Evolutionary conservation across 2,797 vertebrate genomes (phyloP).

Genomic region (Delichon dasypus): DNA sequence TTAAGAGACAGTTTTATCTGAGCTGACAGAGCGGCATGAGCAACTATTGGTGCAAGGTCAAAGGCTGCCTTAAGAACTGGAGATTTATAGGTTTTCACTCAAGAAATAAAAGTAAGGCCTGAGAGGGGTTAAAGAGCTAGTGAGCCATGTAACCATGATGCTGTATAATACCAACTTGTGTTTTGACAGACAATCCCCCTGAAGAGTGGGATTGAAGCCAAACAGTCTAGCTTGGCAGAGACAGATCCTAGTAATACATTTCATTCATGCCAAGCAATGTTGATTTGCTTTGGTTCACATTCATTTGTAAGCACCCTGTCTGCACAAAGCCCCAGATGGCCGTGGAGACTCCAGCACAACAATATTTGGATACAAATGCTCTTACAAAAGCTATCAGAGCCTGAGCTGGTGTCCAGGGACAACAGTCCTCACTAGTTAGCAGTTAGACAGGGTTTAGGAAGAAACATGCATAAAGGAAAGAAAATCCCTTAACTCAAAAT

Average conservation of each 20-base stretch:
- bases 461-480: background rate
- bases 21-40: background rate
- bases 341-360: conserved; percentile 30
- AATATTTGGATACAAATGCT: conserved; percentile 59
- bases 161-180: conserved; percentile 49
- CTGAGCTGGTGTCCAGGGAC: conserved; percentile 1
- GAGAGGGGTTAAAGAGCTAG: conserved; percentile 25
- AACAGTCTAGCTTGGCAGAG: conserved; percentile 59
- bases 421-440: background rate
- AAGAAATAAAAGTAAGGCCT: background rate
- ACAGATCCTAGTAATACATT: conserved; percentile 59
- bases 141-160: background rate
- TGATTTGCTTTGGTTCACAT: conserved; percentile 66
- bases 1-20: background rate
- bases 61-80: background rate
- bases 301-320: conserved; percentile 61
- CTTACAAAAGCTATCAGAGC: conserved; percentile 55
- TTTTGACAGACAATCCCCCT: conserved; percentile 57
- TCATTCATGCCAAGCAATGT: conserved; percentile 57
- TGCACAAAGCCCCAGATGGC: conserved; percentile 62
- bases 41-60: background rate
- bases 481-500: background rate
- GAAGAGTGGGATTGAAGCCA: conserved; percentile 45
- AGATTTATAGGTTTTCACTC: background rate
- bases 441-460: background rate